phyloP scores from a whole-genome alignment of 2,888 invertebrate species.

The Seira musarum region DNA sequence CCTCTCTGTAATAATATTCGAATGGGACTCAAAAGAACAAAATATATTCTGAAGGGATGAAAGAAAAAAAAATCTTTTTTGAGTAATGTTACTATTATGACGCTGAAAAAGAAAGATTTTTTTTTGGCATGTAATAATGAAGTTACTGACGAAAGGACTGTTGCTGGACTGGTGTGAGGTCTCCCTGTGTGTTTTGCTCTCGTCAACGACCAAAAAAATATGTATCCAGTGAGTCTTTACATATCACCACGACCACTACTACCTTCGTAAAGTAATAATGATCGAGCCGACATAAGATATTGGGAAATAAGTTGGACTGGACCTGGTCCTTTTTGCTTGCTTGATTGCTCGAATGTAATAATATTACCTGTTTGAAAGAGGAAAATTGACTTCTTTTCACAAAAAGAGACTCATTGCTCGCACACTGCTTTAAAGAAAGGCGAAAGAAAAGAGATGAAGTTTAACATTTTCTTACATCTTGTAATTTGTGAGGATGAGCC shows the following conservation, averaged over 20 bases:
- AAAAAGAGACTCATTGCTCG: conserved; percentile 67
- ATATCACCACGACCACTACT: not conserved
- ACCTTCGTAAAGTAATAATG: conserved; percentile 38
- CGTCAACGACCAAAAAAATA: conserved; percentile 63
- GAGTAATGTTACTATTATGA: conserved; percentile 7
- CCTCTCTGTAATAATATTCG: conserved; percentile 37
- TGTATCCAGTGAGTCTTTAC: conserved; percentile 9
- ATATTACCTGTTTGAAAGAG: conserved; percentile 41
- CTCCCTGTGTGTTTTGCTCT: conserved; percentile 57
- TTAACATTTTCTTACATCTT: conserved; percentile 64
- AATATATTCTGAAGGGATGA: conserved; percentile 15
- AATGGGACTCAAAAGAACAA: conserved; percentile 28
- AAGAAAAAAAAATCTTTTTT: conserved; percentile 21
- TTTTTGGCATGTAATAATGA: conserved; percentile 59
- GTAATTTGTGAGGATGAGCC: conserved; percentile 69
- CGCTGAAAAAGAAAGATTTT: conserved; percentile 25
- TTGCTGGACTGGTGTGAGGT: conserved; percentile 65
- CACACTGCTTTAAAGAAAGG: conserved; percentile 30
- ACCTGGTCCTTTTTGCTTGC: conserved; percentile 67
- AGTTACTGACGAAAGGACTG: conserved; percentile 51
- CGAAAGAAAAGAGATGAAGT: conserved; percentile 55
- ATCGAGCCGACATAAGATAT: conserved; percentile 61
- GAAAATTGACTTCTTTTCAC: conserved; percentile 45
- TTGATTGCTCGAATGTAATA: conserved; percentile 65
- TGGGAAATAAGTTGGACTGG: conserved; percentile 68